These are phyloP conservation scores for Drosophila maculinotata DNA, from an alignment of 2,888 invertebrate species.

Conservation along the genomic window DNA sequence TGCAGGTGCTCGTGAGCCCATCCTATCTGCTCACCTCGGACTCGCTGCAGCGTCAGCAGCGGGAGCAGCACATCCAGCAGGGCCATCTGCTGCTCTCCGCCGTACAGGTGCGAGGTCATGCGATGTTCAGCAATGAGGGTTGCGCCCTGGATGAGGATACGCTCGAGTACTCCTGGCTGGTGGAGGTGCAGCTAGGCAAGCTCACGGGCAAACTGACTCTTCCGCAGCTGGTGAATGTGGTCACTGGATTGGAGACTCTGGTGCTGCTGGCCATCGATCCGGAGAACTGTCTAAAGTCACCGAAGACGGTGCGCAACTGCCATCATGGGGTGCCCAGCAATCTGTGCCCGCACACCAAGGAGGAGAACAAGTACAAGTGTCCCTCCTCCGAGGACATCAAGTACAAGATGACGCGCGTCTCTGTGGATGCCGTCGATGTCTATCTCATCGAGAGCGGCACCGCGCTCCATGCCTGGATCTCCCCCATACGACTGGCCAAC, in stretches of 20 bases:
- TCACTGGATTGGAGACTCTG: constrained; percentile 95
- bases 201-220: constrained; percentile 95
- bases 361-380: constrained; percentile 90
- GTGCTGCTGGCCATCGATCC: constrained; percentile 93
- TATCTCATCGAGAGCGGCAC: constrained; percentile 96
- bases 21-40: constrained; percentile 93
- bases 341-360: constrained; percentile 89
- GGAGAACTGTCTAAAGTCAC: constrained; percentile 95
- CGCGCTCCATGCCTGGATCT: constrained; percentile 94
- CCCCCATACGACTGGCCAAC: constrained; percentile 94
- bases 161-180: constrained; percentile 98
- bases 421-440: constrained; percentile 95
- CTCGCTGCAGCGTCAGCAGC: constrained; percentile 89
- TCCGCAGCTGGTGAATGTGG: constrained; percentile 94
- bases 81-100: constrained; percentile 94
- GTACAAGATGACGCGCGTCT: constrained; percentile 95
- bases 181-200: constrained; percentile 97
- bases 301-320: constrained; percentile 91
- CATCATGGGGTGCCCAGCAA: constrained; percentile 91
- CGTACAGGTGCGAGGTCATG: constrained; percentile 95
- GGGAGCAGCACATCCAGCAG: constrained; percentile 91
- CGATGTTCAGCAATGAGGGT: constrained; percentile 97
- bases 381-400: constrained; percentile 94
- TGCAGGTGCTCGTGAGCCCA: constrained; percentile 96
- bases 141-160: constrained; percentile 96